Evolutionary conservation across 2,113 vertebrate species (phyloP), one percentile per base, ranked within the genome.

Genomic region (Pelobates fuscus): DNA sequence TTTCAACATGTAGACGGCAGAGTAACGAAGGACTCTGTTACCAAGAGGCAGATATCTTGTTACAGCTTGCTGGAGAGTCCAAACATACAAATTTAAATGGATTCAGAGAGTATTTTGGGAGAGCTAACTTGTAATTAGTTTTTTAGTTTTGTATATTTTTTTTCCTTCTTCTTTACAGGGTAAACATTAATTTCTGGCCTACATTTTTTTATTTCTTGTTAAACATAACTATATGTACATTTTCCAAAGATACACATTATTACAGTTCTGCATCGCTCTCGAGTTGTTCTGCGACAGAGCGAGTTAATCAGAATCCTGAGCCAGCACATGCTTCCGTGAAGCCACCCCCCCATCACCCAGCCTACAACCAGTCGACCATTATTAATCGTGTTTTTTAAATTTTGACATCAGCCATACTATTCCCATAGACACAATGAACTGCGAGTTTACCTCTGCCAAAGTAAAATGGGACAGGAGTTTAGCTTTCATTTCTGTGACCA

Each of bases 231-330:
- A 49, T 10, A 8, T 0, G 69, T 61, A 78, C 54, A 32, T 71
- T 43, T 79, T 80, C 83, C 80, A 54, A 3, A 83, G 83, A 75
- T 70, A 65, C 71, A 49, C 11, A 4, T 59, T 8, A 0, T 0
- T 46, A 17, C 15, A 4, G 23, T 27, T 26, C 4, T 2, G 21
- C 55, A 4, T 3, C 1, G 20, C 23, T 20, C 24, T 61, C 14
- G 46, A 8, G 74, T 78, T 81, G 78, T 85, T 85, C 81, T 80
- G 0, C 60, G 81, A 58, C 29, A 86, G 87, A 68, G 73, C 64
- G 41, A 25, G 26, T 67, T 58, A 43, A n/a, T 23, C 58, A 24
- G 24, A 30, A 67, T 59, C 64, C 64, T 67, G 72, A 76, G 72
- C 63, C 64, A 49, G 20, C 54, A 29, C 15, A 67, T 23, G 65